These are phyloP conservation scores for Nymphicus hollandicus DNA, from an alignment of 2,113 vertebrate species.

Conservation along the genomic window DNA sequence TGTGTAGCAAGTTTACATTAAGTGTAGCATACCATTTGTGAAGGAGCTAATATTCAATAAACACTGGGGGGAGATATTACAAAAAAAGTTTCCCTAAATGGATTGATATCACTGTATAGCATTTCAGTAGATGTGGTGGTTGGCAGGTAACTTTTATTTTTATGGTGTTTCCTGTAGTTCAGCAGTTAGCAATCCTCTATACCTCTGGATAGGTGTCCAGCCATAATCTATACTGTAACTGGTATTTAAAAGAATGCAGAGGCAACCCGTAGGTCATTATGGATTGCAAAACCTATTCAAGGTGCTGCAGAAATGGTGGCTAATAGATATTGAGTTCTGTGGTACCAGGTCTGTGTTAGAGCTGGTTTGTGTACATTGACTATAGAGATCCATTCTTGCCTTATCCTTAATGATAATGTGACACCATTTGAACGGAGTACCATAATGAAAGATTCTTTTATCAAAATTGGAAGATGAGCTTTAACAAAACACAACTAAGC, in stretches of 20 bases:
- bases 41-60: neutral
- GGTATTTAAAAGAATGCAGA: neutral
- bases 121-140: neutral
- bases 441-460: neutral
- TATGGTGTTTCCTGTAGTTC: neutral
- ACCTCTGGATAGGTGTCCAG: neutral
- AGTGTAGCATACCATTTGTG: neutral
- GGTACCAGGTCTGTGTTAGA: neutral
- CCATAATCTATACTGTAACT: neutral
- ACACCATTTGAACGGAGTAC: neutral
- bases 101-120: rapidly evolving
- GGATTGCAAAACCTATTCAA: neutral
- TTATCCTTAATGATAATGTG: neutral
- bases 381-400: neutral
- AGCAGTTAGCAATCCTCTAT: neutral
- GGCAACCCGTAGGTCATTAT: neutral
- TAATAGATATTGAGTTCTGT: neutral
- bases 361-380: neutral
- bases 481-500: neutral
- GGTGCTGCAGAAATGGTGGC: neutral
- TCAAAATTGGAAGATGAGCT: neutral
- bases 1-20: neutral
- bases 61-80: neutral
- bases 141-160: neutral
- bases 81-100: neutral